Evolutionary conservation across 2,797 vertebrate genomes (phyloP), one percentile per base, ranked within the genome.

Genomic region (Helicolenus hilgendorfi): DNA sequence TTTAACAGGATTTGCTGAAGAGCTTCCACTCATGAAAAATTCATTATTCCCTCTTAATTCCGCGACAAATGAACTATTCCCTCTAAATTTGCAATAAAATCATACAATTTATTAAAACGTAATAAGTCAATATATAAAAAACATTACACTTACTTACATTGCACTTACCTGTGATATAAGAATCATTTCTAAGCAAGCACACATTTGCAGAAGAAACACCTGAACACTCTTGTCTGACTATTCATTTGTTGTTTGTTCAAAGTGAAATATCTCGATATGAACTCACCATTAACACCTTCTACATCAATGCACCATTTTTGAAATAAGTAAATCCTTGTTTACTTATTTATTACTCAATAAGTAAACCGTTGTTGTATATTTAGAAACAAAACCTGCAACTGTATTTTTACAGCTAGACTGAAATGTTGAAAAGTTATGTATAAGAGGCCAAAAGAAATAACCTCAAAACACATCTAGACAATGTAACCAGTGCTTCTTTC

Each of bases 81-180:
- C 27, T 56, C 15, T 49, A 3, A 35, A 27, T 88, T 64, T 69
- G n/a, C 3, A 65, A 53, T 29, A 73, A 84, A 13, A 72, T 22
- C 3, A 70, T 58, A 69, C 49, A 2, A 87, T 95, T 95, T 95
- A 95, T 95, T 95, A 81, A 92, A 95, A 89, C 3, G 1, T 70
- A 64, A 41, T 3, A 11, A 70, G 45, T 4, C 8, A 84, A 81
- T 7, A 56, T 31, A 68, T 26, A 80, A 77, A 86, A 84, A 74
- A 89, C 60, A 91, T 68, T n/a, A n/a, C n/a, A n/a, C n/a, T n/a
- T n/a, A n/a, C 3, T 20, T 26, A 29, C 5, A 29, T 1, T 20
- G 7, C 26, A 33, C 9, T 20, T 7, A 29, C 7, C 11, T 1
- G 14, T 26, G n/a, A 36, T 49, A 4, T 2, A 59, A 58, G 5